A percentile compares a stretch with the other conserved stretches of the same genome.
Evolutionary conservation across 35 echinoderm and acorn worm genomes (phyloP).

Genomic region (Nesometra sesokonis): DNA sequence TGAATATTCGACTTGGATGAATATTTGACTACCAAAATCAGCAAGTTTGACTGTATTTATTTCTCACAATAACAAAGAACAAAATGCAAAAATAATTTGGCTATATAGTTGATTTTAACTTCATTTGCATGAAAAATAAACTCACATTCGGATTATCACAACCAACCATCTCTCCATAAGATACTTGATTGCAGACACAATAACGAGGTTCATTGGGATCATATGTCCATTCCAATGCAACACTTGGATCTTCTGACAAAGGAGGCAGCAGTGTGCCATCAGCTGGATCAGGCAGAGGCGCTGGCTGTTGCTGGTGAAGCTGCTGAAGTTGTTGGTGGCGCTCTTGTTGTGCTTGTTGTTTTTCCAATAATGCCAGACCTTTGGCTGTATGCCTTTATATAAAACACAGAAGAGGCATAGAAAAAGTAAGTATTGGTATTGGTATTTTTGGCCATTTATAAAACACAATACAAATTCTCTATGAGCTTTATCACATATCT

Average conservation of each 20-base stretch:
- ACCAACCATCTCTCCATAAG: constrained; percentile 98
- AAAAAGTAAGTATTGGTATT: background rate
- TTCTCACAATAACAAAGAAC: too few species aligned
- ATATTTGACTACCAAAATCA: too few species aligned
- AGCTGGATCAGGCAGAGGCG: constrained; percentile 27
- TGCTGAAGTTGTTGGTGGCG: constrained; percentile 24
- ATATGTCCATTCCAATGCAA: constrained; percentile 57
- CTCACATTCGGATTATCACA: constrained; percentile 98
- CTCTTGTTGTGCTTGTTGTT: constrained; percentile 23
- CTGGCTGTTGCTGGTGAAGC: constrained; percentile 20
- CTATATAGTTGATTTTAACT: too few species aligned
- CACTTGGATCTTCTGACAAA: constrained; percentile 2
- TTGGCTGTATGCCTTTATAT: background rate
- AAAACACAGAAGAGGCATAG: background rate
- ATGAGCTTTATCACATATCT: background rate
- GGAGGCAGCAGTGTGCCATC: constrained; percentile 7
- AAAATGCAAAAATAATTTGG: too few species aligned
- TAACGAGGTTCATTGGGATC: constrained; percentile 97
- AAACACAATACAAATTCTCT: background rate
- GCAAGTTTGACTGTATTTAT: too few species aligned
- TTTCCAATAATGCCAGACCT: background rate
- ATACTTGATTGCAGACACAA: constrained; percentile 96
- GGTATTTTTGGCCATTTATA: too few species aligned
- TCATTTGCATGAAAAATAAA: too few species aligned
- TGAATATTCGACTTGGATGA: too few species aligned